Evolutionary conservation across 2,797 vertebrate species (phyloP), one percentile per base, ranked within the genome.

Genomic region (Distichodus sexfasciatus): DNA sequence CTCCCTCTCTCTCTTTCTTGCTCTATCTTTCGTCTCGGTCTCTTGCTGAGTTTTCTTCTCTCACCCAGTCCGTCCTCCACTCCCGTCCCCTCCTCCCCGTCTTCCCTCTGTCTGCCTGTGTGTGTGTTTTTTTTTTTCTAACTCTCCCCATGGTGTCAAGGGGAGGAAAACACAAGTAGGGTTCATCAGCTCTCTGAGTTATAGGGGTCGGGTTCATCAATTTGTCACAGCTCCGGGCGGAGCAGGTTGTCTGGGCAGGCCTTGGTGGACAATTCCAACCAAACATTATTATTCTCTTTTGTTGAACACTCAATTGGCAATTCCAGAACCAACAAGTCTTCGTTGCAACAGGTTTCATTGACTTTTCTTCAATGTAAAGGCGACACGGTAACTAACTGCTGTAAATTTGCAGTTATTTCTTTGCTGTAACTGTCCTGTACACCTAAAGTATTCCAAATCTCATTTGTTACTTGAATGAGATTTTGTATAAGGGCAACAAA

Each of bases 221-320:
- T n/a, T 19, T 24, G 17, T 6, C 11, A 43, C 17, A 28, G 36
- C 47, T 54, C 50, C 1, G 1, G 57, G 62, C 41, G 40, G 19
- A 61, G 58, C 55, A 74, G 65, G 64, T 71, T 76, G 74, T 68
- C 77, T 62, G 66, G 63, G 48, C 60, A 74, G 26, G 60, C 54
- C 66, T 73, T 69, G 3, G 64, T 65, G 64, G 35, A 43, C 38
- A 19, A 51, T 17, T 35, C 2, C 12, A 54, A 36, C 15, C 44
- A 66, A 58, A 64, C 58, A 63, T 58, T n/a, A 53, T 44, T 48
- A 51, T 17, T 29, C 21, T 21, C 35, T 63, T 21, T 64, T 23
- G 33, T 66, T 41, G 29, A 47, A 26, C 21, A 28, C 50, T n/a
- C 40, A 43, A 43, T 35, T 71, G 48, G 54, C 62, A 66, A 35